Base-by-base conservation (phyloP, 2,888 invertebrate genomes). In the Coronaproctus castanopsis region DNA sequence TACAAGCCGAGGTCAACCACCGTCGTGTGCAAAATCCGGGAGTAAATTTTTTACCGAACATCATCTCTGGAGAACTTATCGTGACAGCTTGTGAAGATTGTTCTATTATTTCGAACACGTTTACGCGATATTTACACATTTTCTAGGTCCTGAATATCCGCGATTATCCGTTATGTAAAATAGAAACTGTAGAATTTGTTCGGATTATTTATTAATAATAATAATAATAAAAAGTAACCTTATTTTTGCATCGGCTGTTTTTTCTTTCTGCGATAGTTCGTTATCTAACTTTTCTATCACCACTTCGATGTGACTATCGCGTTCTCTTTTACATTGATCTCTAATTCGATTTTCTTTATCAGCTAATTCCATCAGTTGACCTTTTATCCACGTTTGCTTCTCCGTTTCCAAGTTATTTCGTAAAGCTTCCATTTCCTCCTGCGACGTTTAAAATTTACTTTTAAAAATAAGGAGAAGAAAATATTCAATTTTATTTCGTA, bases 251-350 rank as follows among this genome's bases (percentile, higher is more conserved):
- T 79, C 78, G 18, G 74, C 73, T 1, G 77, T 77, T n/a, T 80
- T 78, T 65, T 83, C 82, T 56, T 81, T 68, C 62, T 81, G 80
- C 55, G 77, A 77, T 0, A 81, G 79, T 67, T 85, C 84, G 0
- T 75, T 76, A 64, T 83, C 83, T 68, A 85, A 74, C 61, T 80
- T 77, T 65, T 80, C 80, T 55, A 85, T 83, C 0, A 81, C 82
- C 19, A 77, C 72, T 69, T 88, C 87, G 58, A 87, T 85, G 73
- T 87, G 87, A 54, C 77, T 79, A 71, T 89, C 88, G 60, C 87
- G 72, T 68, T 88, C 87, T 56, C 76, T 75, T 69, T 81, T 79
- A 68, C 80, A 81, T 64, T 83, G 80, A 24, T 84, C 81, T 1
- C 80, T 71, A 66, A 88, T 80, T 65, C 78, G 77, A 59, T 76